Conservation (phyloP, 37 sponge, comb jelly and placozoan species). For the Haliclona indistincta region DNA sequence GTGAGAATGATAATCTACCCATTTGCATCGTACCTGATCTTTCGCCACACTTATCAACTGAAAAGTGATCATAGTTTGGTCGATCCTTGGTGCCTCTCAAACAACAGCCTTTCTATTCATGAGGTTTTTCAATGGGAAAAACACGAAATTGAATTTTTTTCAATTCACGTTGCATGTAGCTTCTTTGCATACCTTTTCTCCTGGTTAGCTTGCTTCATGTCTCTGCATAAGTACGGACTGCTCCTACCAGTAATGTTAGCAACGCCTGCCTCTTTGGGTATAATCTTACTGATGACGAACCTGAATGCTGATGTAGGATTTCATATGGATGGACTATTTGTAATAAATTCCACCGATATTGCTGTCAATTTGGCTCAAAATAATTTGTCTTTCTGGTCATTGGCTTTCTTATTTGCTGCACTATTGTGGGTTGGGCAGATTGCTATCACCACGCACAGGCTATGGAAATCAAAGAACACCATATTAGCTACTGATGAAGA, state of each 20-base stretch:
- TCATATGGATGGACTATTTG: background rate
- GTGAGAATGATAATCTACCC: conserved; percentile 54
- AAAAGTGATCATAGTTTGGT: conserved; percentile 7
- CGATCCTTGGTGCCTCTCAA: conserved; percentile 45
- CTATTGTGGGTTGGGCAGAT: conserved; percentile 62
- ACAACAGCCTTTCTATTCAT: background rate
- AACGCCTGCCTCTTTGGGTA: conserved; percentile 38
- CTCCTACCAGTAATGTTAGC: conserved; percentile 56
- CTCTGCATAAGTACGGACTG: conserved; percentile 26
- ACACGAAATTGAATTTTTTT: background rate
- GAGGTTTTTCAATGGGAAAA: conserved; percentile 19
- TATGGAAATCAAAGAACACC: conserved; percentile 46
- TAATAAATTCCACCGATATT: background rate
- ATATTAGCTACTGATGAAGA: conserved; percentile 65
- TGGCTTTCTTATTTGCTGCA: conserved; percentile 8
- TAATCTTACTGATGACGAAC: conserved; percentile 13
- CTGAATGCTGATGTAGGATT: background rate
- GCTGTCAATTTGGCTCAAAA: background rate
- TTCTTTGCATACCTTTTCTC: conserved; percentile 46
- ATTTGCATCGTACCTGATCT: conserved; percentile 38
- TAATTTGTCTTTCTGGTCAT: background rate
- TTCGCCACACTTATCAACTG: conserved; percentile 13
- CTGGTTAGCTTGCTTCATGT: conserved; percentile 46
- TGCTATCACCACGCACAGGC: conserved; percentile 37
- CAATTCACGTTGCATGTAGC: conserved; percentile 50